These are phyloP conservation scores for Nesometra sesokonis DNA, from an alignment of 35 echinoderm and acorn worm species.

Conservation along the genomic window DNA sequence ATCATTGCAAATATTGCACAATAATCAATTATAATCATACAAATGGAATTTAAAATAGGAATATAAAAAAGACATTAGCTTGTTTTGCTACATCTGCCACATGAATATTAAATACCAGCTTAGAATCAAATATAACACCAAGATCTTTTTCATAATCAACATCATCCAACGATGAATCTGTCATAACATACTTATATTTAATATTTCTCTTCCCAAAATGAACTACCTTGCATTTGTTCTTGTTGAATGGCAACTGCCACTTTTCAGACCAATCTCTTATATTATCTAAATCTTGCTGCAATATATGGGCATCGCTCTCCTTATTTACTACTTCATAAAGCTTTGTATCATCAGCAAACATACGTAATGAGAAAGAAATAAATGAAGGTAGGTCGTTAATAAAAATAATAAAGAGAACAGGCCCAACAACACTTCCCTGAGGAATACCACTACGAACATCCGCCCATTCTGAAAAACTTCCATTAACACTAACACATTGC, in stretches of 20 bases:
- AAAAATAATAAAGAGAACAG: background rate
- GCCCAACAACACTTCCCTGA: background rate
- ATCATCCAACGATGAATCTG: background rate
- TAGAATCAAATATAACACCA: background rate
- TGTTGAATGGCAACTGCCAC: background rate
- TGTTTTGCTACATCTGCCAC: too few species aligned
- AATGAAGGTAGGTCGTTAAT: background rate
- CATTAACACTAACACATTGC: slow-evolving; percentile 20
- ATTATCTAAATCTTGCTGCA: too few species aligned
- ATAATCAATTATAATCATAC: too few species aligned
- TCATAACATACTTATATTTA: background rate
- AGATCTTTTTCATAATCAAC: background rate
- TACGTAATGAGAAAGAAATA: too few species aligned
- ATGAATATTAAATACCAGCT: too few species aligned
- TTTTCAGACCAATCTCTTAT: background rate
- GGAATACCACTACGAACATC: background rate
- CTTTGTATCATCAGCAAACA: too few species aligned
- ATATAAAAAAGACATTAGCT: too few species aligned
- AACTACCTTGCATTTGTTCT: background rate
- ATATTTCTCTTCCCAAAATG: background rate
- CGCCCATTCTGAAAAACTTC: background rate
- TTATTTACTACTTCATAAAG: too few species aligned
- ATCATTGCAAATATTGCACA: too few species aligned
- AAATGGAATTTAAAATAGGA: too few species aligned
- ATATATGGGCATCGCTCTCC: too few species aligned